phyloP scores from a whole-genome alignment of 1,140 invertebrate species.

The Drosophila bocqueti region DNA sequence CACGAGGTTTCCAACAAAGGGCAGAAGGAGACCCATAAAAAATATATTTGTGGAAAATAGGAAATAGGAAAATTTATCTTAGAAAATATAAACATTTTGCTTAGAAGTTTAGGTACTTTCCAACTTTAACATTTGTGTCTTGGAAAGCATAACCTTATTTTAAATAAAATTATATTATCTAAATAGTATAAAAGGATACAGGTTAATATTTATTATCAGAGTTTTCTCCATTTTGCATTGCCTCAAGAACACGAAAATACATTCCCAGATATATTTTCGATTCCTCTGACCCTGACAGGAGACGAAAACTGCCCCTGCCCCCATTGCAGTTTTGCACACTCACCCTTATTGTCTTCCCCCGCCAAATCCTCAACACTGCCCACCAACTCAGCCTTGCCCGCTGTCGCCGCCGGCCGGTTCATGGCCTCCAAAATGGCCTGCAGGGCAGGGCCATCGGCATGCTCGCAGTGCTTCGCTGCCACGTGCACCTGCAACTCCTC shows the following conservation, averaged over 20 bases:
- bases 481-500: conserved; percentile 54
- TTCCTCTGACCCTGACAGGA: neutral
- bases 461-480: conserved; percentile 23
- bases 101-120: too few species aligned
- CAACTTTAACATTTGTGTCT: too few species aligned
- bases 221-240: too few species aligned
- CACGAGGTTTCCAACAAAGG: neutral
- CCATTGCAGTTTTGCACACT: conserved; percentile 31
- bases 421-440: conserved; percentile 48
- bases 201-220: too few species aligned
- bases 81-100: too few species aligned
- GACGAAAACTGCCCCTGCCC: neutral
- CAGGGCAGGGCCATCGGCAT: conserved; percentile 37
- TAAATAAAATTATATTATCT: too few species aligned
- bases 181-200: too few species aligned
- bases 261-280: neutral
- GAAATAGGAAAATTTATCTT: too few species aligned
- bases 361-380: neutral
- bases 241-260: neutral
- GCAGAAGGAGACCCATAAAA: neutral
- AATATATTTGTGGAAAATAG: neutral
- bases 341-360: conserved; percentile 26
- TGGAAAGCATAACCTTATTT: too few species aligned
- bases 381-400: neutral
- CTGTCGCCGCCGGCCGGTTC: neutral